These are phyloP conservation scores for Drosophila dives DNA, from an alignment of 2,888 invertebrate genomes.

Conservation along the genomic window DNA sequence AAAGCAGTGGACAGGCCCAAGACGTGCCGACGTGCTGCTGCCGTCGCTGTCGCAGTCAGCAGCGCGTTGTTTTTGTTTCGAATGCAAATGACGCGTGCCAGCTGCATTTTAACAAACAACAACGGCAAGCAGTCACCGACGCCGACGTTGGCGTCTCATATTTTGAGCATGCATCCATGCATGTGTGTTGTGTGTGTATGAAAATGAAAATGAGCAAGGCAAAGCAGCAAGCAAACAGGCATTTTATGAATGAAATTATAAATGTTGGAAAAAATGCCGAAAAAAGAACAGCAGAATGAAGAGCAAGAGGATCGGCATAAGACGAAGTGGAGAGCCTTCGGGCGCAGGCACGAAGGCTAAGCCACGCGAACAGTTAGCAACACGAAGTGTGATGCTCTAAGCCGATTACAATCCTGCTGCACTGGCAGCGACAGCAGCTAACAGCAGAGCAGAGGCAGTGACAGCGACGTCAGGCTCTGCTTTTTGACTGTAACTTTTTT, in stretches of 20 bases:
- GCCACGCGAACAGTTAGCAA: slow-evolving; percentile 14
- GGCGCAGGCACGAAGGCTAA: slow-evolving; percentile 34
- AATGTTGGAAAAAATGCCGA: slow-evolving; percentile 45
- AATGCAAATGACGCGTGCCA: slow-evolving; percentile 54
- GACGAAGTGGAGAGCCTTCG: not conserved
- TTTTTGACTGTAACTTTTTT: slow-evolving; percentile 41
- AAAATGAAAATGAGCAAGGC: slow-evolving; percentile 32
- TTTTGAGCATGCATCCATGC: not conserved
- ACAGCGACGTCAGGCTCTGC: slow-evolving; percentile 39
- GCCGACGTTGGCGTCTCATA: slow-evolving; percentile 27
- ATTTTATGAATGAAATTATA: slow-evolving; percentile 77
- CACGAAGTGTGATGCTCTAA: slow-evolving; percentile 38
- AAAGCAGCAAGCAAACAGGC: slow-evolving; percentile 36
- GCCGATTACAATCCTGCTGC: slow-evolving; percentile 32
- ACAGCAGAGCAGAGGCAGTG: slow-evolving; percentile 18
- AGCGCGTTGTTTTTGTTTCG: slow-evolving; percentile 37
- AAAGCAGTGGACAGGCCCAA: slow-evolving; percentile 56
- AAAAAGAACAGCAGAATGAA: slow-evolving; percentile 23
- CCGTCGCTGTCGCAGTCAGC: slow-evolving; percentile 1
- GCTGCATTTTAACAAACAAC: slow-evolving; percentile 34
- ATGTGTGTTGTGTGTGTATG: slow-evolving; percentile 43
- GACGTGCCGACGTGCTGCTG: slow-evolving; percentile 55
- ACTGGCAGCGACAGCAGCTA: slow-evolving; percentile 29
- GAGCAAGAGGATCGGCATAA: slow-evolving; percentile 3
- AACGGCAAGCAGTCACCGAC: slow-evolving; percentile 30